phyloP scores from a whole-genome alignment of 1,140 invertebrate species.

The Dendrolimus kikuchii region DNA sequence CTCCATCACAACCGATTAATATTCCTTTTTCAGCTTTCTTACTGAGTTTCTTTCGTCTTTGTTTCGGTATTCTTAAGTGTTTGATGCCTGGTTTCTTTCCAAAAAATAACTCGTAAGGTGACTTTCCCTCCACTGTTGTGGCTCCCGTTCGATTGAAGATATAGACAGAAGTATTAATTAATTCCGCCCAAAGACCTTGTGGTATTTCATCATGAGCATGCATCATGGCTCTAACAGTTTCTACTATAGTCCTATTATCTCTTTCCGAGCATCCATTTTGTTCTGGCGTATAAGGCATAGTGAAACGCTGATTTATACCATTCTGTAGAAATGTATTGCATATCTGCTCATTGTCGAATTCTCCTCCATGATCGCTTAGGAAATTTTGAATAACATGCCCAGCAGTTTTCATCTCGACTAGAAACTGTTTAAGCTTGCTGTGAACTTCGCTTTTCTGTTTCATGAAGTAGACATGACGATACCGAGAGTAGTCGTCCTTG shows the following conservation, averaged over 20 bases:
- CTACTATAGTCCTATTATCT: constrained; percentile 3
- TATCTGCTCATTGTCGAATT: constrained; percentile 4
- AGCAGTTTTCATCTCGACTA: constrained; percentile 1
- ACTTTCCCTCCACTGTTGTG: background rate
- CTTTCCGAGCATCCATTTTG: background rate
- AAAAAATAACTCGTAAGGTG: background rate
- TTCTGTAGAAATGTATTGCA: constrained; percentile 4
- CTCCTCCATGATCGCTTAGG: constrained; percentile 2
- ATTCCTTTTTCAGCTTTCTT: background rate
- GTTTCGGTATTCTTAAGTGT: background rate
- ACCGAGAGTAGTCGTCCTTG: constrained; percentile 4
- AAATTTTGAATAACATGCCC: background rate
- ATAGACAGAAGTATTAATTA: constrained; percentile 1
- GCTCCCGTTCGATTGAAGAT: constrained; percentile 1
- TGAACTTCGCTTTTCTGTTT: constrained; percentile 1
- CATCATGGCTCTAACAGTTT: constrained; percentile 1
- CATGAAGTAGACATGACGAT: constrained; percentile 1
- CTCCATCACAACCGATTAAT: constrained; percentile 3
- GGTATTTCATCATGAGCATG: constrained; percentile 1
- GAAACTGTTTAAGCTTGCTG: background rate
- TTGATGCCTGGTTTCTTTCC: background rate
- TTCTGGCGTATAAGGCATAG: too few species aligned
- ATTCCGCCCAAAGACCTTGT: constrained; percentile 1
- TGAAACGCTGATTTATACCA: background rate
- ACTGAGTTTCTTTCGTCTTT: background rate